Percentiles rank a stretch among this genome's conserved stretches.
phyloP scores from a whole-genome alignment of 2,797 vertebrate species.

The Phyllotis vaccarum region DNA sequence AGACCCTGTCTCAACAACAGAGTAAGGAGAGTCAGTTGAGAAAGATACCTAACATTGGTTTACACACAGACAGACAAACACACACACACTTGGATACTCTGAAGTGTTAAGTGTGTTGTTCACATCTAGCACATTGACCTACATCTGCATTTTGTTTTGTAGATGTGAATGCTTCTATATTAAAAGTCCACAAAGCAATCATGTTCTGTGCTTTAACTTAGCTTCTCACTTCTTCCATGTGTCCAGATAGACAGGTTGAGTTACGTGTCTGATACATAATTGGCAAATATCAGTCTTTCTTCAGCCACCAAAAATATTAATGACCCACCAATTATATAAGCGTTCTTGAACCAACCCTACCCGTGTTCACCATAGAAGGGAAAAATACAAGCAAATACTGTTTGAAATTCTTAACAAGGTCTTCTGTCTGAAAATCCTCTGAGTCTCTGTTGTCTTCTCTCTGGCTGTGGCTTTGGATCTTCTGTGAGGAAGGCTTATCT shows the following conservation, averaged over 20 bases:
- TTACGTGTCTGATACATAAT: neutral
- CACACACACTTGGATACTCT: neutral
- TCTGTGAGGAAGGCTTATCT: slow-evolving; percentile 81
- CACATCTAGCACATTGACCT: neutral
- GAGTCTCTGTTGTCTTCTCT: slow-evolving; percentile 68
- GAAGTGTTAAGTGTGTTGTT: neutral
- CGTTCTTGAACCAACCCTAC: neutral
- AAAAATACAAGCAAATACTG: slow-evolving; percentile 51
- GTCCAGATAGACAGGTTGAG: too few relatives aligned
- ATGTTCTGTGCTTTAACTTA: neutral
- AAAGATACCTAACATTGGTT: neutral
- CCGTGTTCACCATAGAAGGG: slow-evolving; percentile 56
- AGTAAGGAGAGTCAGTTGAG: neutral
- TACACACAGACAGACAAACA: neutral
- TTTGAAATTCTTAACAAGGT: slow-evolving; percentile 39
- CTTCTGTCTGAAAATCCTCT: slow-evolving; percentile 74
- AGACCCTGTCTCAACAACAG: neutral
- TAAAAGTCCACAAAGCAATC: neutral
- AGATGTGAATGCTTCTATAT: neutral
- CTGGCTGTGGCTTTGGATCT: slow-evolving; percentile 86
- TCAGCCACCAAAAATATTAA: neutral
- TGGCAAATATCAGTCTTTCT: neutral
- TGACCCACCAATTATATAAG: neutral
- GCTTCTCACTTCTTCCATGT: neutral
- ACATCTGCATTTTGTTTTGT: neutral